Evolutionary conservation across 2,113 vertebrate genomes (phyloP), one percentile per base, ranked within the genome.

Genomic region (Cygnus atratus): DNA sequence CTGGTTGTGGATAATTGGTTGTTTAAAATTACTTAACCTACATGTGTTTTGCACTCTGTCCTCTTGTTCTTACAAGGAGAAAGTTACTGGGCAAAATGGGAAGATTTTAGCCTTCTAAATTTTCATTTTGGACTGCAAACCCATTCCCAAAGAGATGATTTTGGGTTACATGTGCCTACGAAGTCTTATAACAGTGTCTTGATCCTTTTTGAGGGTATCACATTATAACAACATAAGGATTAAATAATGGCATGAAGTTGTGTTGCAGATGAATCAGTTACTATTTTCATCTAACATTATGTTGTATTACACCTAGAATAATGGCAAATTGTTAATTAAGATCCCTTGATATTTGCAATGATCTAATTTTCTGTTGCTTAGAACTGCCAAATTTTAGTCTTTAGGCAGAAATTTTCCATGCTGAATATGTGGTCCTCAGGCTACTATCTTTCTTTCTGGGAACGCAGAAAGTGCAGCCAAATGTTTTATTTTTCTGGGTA

Each of bases 11-110:
- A 50, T 86, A 96, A 92, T 37, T 79, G 54, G 62, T 75, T 88
- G 63, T 77, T 95, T 93, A 67, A 86, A 88, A 93, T 85, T 77
- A 84, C 35, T 92, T 95, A 90, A 57, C 63, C 44, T 84, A 37
- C 66, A 66, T 67, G 59, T 63, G 55, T 86, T 93, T 88, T 67
- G 25, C 20, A 58, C 31, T 90, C 82, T 80, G 1, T 79, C 44
- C 9, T 89, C 19, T 3, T 79, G 62, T 76, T 92, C 87, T 78
- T 87, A 29, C 74, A 81, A 72, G 48, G 29, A 84, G 59, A 84
- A 88, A 76, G 39, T 65, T 72, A 28, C 39, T 79, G 54, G 52
- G 39, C 70, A 83, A 82, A 95, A 70, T 68, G 31, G 37, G 15
- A 93, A 80, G 37, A 71, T 35, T 68, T 41, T 43, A 94, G 25